phyloP scores from a whole-genome alignment of 2,888 invertebrate species.

The Cynaeus angustus region DNA sequence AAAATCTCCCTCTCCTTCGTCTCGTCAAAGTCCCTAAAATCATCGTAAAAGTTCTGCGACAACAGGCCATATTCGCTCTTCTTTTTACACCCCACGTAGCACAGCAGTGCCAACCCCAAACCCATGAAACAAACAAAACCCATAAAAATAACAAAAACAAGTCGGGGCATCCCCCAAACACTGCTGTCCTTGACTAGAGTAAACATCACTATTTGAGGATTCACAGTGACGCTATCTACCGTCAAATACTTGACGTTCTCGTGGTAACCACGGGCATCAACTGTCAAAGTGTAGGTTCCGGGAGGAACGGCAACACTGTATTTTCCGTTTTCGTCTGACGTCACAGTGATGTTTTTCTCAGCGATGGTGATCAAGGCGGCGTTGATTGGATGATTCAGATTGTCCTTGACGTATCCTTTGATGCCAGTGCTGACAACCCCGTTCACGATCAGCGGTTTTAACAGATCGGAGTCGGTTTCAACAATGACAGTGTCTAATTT shows the following conservation, averaged over 20 bases:
- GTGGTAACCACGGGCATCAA: constrained; percentile 77
- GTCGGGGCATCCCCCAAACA: constrained; percentile 84
- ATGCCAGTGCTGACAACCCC: constrained; percentile 24
- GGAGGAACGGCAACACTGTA: constrained; percentile 73
- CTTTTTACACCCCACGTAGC: constrained; percentile 74
- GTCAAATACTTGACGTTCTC: constrained; percentile 72
- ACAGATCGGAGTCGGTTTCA: constrained; percentile 24
- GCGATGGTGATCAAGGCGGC: constrained; percentile 73
- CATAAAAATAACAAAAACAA: constrained; percentile 82
- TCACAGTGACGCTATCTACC: constrained; percentile 65
- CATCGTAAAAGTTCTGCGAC: constrained; percentile 61
- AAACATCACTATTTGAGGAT: constrained; percentile 78
- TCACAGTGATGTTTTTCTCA: constrained; percentile 68
- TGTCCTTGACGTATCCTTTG: constrained; percentile 75
- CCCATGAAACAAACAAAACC: constrained; percentile 75
- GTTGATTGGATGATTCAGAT: constrained; percentile 75
- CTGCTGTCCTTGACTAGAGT: constrained; percentile 79
- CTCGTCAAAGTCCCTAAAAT: constrained; percentile 60
- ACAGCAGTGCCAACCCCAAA: constrained; percentile 74
- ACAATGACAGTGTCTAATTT: constrained; percentile 22
- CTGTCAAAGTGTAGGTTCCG: constrained; percentile 74
- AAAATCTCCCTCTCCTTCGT: constrained; percentile 63
- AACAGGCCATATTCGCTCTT: constrained; percentile 62
- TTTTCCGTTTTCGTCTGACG: constrained; percentile 71
- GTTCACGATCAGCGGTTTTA: constrained; percentile 36